Base-by-base conservation (phyloP, 2,797 vertebrate species). In the Macropodus opercularis region DNA sequence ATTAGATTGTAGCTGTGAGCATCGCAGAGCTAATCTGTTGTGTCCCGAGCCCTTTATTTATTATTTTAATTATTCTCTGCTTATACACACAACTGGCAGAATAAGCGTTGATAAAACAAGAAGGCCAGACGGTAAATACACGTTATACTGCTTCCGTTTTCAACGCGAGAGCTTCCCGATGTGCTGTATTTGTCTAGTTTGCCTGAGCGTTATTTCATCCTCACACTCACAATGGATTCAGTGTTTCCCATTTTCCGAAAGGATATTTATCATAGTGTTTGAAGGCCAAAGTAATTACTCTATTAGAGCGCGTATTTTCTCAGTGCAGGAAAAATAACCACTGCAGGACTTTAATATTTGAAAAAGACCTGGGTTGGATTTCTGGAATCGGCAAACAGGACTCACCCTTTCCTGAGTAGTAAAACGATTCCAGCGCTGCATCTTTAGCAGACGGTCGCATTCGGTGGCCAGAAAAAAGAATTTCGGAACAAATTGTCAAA, bases 201-300 rank as follows among this genome's bases (percentile, higher is more conserved):
- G 65, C 65, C 71, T 72, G 51, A 55, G 52, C 63, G 52, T 27
- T 32, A 8, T 36, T 36, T 36, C 34, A 15, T 4, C 36, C 22
- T 29, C 63, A 49, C 48, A 36, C 64, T 60, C 60, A 78, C 72
- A 80, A 69, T 69, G 64, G 65, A 56, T 74, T 67, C 69, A 72
- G 60, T 80, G 74, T 82, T 82, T 76, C 75, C 71, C 69, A 71
- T 72, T 71, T 78, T 80, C 63, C 83, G 43, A 75, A 58, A 56
- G 53, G 48, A 62, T 56, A 75, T 81, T 81, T 66, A 71, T 77
- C 68, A 67, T 75, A 60, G 39, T 44, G 65, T 43, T 21, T 50
- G 40, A 71, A 70, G 71, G 75, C 73, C 68, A 79, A 53, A 57
- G 67, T 55, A 65, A 65, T 75, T 71, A 61, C 42, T 79, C 67